These are phyloP conservation scores for Sturnus vulgaris DNA, from an alignment of 2,113 vertebrate genomes.

Conservation along the genomic window DNA sequence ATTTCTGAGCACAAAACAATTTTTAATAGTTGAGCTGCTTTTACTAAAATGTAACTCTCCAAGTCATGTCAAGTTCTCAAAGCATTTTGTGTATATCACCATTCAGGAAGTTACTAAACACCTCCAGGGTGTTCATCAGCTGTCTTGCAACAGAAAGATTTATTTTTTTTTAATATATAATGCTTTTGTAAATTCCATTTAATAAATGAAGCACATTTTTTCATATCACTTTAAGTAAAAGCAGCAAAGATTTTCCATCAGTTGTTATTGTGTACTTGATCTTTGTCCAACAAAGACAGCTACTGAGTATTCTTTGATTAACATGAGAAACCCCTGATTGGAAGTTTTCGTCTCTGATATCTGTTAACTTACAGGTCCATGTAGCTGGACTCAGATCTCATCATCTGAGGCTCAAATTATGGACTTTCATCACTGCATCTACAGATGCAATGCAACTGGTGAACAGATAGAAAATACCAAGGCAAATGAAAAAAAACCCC, in stretches of 20 bases:
- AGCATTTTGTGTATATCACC: not conserved
- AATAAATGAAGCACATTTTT: not conserved
- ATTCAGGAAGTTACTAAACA: constrained; percentile 3
- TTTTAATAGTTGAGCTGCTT: not conserved
- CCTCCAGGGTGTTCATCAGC: constrained; percentile 34
- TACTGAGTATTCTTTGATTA: not conserved
- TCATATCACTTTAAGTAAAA: constrained; percentile 25
- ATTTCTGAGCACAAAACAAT: not conserved
- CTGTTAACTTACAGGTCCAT: not conserved
- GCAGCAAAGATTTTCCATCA: not conserved
- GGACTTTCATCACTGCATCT: not conserved
- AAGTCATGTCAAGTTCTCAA: not conserved
- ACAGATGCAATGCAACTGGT: not conserved
- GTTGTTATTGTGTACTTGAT: not conserved
- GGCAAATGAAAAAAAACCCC: not conserved
- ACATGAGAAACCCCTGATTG: not conserved
- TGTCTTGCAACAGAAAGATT: constrained; percentile 6
- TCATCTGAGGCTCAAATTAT: not conserved
- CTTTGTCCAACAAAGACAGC: not conserved
- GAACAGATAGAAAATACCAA: not conserved
- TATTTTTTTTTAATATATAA: not conserved
- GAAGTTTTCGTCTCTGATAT: not conserved
- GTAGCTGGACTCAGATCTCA: not conserved
- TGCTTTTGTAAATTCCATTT: constrained; percentile 32
- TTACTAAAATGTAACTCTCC: not conserved